A percentile compares a stretch with the other conserved stretches of the same genome.
These are phyloP conservation scores for Pocillopora grandis DNA, from an alignment of 92 coral and sea anemone genomes.

Conservation along the genomic window DNA sequence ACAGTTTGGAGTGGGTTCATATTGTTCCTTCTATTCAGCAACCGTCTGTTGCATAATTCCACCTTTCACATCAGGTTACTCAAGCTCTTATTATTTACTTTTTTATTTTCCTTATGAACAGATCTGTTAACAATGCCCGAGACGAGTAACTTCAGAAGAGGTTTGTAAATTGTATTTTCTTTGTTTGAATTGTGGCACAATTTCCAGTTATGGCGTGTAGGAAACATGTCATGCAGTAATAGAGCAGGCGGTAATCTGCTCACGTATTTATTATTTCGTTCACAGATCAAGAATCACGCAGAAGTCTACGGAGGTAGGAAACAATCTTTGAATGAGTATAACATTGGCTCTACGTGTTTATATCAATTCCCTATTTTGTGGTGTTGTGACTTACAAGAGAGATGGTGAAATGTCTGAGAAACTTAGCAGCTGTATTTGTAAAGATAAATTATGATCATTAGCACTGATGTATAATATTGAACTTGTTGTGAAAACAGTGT, in stretches of 20 bases:
- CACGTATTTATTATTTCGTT: not conserved
- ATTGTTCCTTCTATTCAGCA: too few species aligned
- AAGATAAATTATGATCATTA: too few species aligned
- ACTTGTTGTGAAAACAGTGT: too few species aligned
- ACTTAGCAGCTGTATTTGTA: too few species aligned
- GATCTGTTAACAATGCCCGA: conserved; percentile 48
- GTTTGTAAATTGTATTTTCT: not conserved
- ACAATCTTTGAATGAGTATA: not conserved
- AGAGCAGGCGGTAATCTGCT: not conserved
- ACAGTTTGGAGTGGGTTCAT: not conserved
- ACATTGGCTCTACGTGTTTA: not conserved
- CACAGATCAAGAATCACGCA: conserved; percentile 39
- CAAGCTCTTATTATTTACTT: not conserved
- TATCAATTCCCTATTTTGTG: too few species aligned
- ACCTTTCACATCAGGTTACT: not conserved
- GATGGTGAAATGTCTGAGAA: too few species aligned
- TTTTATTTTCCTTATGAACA: not conserved
- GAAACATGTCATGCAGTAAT: not conserved
- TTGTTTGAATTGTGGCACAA: not conserved
- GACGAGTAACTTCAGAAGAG: conserved; percentile 23
- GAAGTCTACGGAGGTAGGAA: conserved; percentile 40
- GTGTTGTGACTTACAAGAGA: too few species aligned
- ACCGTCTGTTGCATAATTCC: too few species aligned
- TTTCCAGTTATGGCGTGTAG: too few species aligned
- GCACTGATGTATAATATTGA: too few species aligned